These are phyloP conservation scores for Amblyjoppa fuscipennis DNA, from an alignment of 2,888 invertebrate genomes.

Conservation along the genomic window DNA sequence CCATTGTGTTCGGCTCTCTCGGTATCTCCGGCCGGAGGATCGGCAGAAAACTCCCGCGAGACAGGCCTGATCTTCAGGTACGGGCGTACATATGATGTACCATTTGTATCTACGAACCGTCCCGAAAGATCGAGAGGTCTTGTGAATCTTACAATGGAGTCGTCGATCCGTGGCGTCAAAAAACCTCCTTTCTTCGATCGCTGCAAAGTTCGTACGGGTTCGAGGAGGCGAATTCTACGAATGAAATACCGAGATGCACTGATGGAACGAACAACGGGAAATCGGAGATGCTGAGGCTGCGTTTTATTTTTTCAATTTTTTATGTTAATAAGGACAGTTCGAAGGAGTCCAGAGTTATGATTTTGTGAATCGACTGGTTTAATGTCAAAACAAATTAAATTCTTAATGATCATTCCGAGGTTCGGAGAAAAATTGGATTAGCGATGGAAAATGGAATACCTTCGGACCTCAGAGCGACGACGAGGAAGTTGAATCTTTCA, in stretches of 20 bases:
- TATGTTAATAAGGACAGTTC: not conserved
- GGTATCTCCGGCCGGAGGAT: slow-evolving; percentile 47
- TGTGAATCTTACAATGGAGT: slow-evolving; percentile 62
- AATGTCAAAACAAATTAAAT: no score
- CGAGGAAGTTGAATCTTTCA: no score
- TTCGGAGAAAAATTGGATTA: no score
- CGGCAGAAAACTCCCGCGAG: slow-evolving; percentile 42
- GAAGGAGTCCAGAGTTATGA: no score
- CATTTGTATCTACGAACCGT: slow-evolving; percentile 8
- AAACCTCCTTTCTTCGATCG: slow-evolving; percentile 33
- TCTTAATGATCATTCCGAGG: no score
- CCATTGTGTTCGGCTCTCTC: slow-evolving; percentile 64
- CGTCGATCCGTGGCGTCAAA: slow-evolving; percentile 58
- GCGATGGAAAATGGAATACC: no score
- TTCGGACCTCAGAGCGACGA: no score
- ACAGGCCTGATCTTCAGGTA: slow-evolving; percentile 53
- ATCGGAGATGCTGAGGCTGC: not conserved
- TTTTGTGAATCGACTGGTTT: no score
- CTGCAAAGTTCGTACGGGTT: not conserved
- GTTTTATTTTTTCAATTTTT: not conserved
- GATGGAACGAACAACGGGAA: not conserved
- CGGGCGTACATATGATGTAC: not conserved
- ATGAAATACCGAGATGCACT: not conserved
- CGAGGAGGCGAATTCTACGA: not conserved
- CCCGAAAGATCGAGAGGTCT: slow-evolving; percentile 44